A percentile compares a stretch with the other conserved stretches of the same genome.
Conservation (phyloP, 2,113 vertebrate genomes). For the Haemorhous mexicanus region DNA sequence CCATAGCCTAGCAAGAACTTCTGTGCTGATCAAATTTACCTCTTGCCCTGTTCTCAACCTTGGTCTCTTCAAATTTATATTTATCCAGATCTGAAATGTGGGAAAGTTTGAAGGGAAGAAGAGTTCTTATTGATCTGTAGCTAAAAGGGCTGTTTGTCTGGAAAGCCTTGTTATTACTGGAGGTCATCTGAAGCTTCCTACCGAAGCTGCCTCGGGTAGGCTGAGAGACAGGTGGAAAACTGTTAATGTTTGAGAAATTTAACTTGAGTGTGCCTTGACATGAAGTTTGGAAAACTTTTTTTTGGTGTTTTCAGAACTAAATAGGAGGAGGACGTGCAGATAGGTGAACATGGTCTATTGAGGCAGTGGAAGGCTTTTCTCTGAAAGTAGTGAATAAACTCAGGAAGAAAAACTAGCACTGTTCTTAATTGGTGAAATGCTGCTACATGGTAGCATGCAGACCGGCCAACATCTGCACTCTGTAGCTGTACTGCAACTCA, state of each 20-base stretch:
- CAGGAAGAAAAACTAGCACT: neutral
- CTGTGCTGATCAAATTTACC: neutral
- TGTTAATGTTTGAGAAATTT: neutral
- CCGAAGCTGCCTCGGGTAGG: neutral
- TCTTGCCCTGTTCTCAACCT: neutral
- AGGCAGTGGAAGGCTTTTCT: neutral
- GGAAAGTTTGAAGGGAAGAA: neutral
- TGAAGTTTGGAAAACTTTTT: neutral
- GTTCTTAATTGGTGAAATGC: neutral
- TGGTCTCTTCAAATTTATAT: neutral
- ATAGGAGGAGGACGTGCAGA: neutral
- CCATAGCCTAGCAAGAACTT: neutral
- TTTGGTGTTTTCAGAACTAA: neutral
- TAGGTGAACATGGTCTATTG: fast-evolving
- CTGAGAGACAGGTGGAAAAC: neutral
- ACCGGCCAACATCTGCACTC: neutral
- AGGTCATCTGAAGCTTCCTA: neutral
- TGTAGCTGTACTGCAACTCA: neutral
- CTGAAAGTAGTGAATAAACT: neutral
- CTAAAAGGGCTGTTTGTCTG: neutral
- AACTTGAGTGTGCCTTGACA: neutral
- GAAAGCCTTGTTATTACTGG: neutral
- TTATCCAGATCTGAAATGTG: neutral
- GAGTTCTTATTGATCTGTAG: neutral
- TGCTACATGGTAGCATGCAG: neutral